Evolutionary conservation across 2,113 vertebrate genomes (phyloP), one percentile per base, ranked within the genome.

Genomic region (Aix galericulata): DNA sequence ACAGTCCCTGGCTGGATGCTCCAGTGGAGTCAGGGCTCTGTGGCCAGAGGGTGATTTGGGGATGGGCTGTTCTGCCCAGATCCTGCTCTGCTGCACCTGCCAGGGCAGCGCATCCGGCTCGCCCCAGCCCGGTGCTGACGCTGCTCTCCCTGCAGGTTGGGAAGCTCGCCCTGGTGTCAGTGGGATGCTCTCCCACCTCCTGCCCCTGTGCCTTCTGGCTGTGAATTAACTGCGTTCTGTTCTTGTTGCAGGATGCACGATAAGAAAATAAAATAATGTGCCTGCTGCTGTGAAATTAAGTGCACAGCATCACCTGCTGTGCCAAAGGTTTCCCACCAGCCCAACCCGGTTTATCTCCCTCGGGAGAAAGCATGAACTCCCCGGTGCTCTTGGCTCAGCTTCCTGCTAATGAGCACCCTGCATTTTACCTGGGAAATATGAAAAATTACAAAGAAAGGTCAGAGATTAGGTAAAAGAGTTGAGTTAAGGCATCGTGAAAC

Each of bases 391-490:
- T 11, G 26, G 59, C 69, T 69, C 46, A 75, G 75, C 75, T 64
- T 89, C 68, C 52, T 0, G 0, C 79, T 71, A 50, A 80, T 12
- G 67, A 91, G 20, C 80, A 56, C 69, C 71, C 77, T 62, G 89
- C 50, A 55, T 77, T 95, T 92, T 95, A 96, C 95, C 94, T 97
- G 91, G 89, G 78, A 82, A 77, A 78, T 11, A 5, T 81, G 96
- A 97, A 87, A 96, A 95, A 96, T 95, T 89, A 14, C 89, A 79
- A 89, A 95, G 88, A 32, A 60, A 95, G 94, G 95, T 95, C 96
- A 96, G 92, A 91, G 94, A 96, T 97, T 97, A 97, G 96, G 91
- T 96, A 96, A 95, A 97, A 97, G 91, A 95, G 94, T 96, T 94
- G 93, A 92, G 85, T 82, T 92, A 91, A 97, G 89, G 91, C 93